A percentile compares a stretch with the other conserved stretches of the same genome.
phyloP scores from a whole-genome alignment of 2,888 invertebrate genomes.

The Thereva unica region DNA sequence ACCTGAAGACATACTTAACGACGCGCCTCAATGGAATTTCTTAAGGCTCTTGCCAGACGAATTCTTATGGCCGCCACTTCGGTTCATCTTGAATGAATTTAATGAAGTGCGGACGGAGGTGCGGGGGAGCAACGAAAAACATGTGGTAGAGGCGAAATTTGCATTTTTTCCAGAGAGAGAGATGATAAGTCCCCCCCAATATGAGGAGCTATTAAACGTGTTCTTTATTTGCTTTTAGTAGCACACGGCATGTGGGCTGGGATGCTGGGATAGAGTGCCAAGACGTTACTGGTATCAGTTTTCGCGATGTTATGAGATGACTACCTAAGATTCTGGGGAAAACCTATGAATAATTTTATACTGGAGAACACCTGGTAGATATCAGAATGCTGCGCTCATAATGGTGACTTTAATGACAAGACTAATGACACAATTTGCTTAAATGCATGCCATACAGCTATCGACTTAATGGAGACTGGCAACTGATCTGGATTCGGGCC shows the following conservation, averaged over 20 bases:
- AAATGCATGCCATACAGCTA: too few relatives aligned
- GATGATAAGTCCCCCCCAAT: neutral
- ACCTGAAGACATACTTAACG: slow-evolving; percentile 52
- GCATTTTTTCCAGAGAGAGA: slow-evolving; percentile 34
- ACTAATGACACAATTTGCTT: too few relatives aligned
- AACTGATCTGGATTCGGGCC: too few relatives aligned
- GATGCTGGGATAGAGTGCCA: slow-evolving; percentile 17
- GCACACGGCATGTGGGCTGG: slow-evolving; percentile 27
- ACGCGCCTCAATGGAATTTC: slow-evolving; percentile 38
- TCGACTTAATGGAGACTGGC: too few relatives aligned
- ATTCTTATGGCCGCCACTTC: slow-evolving; percentile 1
- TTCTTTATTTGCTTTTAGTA: slow-evolving; percentile 33
- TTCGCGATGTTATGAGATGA: slow-evolving; percentile 23
- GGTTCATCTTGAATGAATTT: slow-evolving; percentile 40
- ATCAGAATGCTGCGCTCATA: too few relatives aligned
- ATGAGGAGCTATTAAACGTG: slow-evolving; percentile 30
- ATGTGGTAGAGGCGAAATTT: slow-evolving; percentile 35
- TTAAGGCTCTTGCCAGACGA: slow-evolving; percentile 30
- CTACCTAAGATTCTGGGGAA: neutral
- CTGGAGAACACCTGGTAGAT: too few relatives aligned
- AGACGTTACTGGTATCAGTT: slow-evolving; percentile 22
- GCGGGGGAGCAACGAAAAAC: slow-evolving; percentile 14
- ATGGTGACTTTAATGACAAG: too few relatives aligned
- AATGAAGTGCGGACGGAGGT: slow-evolving; percentile 28
- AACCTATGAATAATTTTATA: too few relatives aligned